phyloP scores from a whole-genome alignment of 2,797 vertebrate genomes.

The Tadarida brasiliensis region DNA sequence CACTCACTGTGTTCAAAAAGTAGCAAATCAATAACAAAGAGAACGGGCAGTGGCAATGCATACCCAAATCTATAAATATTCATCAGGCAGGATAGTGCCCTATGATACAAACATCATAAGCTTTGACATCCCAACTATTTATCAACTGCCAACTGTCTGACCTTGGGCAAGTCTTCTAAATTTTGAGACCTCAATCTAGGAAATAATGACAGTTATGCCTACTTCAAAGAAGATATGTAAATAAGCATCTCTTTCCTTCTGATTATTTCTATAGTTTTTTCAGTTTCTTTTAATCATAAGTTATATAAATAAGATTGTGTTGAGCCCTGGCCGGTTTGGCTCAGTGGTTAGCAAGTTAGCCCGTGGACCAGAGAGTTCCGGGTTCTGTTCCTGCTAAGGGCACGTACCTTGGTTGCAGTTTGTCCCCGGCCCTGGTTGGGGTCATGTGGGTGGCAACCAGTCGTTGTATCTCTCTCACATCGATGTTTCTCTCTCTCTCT shows the following conservation, averaged over 20 bases:
- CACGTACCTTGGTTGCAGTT: too few relatives aligned
- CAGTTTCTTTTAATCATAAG: conserved; percentile 1
- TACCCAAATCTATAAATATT: conserved; percentile 64
- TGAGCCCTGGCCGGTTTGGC: too few relatives aligned
- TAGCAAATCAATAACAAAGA: conserved; percentile 41
- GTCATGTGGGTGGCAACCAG: too few relatives aligned
- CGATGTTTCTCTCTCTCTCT: too few relatives aligned
- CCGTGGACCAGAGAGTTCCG: too few relatives aligned
- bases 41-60: background rate
- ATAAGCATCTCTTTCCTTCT: background rate
- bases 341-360: too few relatives aligned
- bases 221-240: background rate
- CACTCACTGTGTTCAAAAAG: conserved; percentile 18
- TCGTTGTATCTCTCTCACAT: too few relatives aligned
- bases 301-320: background rate
- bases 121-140: background rate
- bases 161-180: conserved; percentile 24
- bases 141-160: conserved; percentile 5
- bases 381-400: too few relatives aligned
- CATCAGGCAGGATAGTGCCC: background rate
- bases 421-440: too few relatives aligned
- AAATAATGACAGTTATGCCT: background rate
- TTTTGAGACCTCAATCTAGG: background rate
- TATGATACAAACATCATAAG: background rate
- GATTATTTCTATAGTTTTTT: background rate